Conservation (phyloP, 2,113 vertebrate genomes). For the Terrapene triunguis region DNA sequence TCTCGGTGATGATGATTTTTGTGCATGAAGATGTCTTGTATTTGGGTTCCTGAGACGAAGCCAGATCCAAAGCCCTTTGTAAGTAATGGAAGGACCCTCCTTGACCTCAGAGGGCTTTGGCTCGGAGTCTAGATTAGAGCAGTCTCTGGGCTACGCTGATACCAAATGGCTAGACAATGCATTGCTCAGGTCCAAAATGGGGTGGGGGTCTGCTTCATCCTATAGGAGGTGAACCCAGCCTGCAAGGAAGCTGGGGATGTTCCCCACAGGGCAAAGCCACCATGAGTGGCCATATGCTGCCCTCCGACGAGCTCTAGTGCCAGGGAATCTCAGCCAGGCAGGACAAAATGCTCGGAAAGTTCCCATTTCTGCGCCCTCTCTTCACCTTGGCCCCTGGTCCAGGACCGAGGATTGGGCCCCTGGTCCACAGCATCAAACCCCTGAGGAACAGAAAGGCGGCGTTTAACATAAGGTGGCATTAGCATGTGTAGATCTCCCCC, state of each 20-base stretch:
- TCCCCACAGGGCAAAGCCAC: not conserved
- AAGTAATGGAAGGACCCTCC: not conserved
- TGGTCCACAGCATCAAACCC: not conserved
- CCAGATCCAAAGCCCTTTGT: not conserved
- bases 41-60: not conserved
- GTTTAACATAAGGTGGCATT: rapidly evolving
- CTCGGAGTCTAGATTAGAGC: not conserved
- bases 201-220: not conserved
- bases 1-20: not conserved
- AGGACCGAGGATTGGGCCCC: not conserved
- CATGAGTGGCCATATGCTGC: not conserved
- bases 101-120: not conserved
- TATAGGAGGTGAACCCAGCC: not conserved
- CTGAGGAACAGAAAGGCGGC: not conserved
- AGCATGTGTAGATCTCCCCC: not conserved
- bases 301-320: not conserved
- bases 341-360: not conserved
- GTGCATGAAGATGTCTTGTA: not conserved
- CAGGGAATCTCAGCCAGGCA: not conserved
- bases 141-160: not conserved
- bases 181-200: not conserved
- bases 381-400: not conserved
- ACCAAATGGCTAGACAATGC: not conserved
- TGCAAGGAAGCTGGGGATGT: not conserved
- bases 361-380: not conserved